These are phyloP conservation scores for Archivesica marissinica DNA, from an alignment of 1,140 invertebrate genomes.

Conservation along the genomic window DNA sequence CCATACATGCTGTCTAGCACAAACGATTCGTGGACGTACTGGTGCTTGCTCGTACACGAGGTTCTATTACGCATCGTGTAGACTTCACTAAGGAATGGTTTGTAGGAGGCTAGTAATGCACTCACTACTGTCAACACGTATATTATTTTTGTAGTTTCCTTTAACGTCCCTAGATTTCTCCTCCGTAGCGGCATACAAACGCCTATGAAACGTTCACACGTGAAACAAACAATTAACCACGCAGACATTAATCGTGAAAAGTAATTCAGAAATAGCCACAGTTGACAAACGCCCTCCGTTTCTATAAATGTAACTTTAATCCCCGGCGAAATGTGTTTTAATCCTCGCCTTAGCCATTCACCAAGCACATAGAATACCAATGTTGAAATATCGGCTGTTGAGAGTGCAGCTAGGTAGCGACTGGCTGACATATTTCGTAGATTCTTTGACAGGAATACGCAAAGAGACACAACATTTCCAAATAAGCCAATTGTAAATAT, in stretches of 20 bases:
- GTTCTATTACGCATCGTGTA: slow-evolving; percentile 6
- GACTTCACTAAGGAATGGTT: slow-evolving; percentile 71
- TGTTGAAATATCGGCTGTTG: slow-evolving; percentile 68
- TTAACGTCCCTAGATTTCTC: slow-evolving; percentile 55
- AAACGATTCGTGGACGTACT: slow-evolving; percentile 61
- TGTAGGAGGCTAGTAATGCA: slow-evolving; percentile 67
- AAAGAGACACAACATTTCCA: slow-evolving; percentile 75
- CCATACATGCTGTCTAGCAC: slow-evolving; percentile 71
- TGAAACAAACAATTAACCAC: slow-evolving; percentile 79
- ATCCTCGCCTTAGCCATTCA: slow-evolving; percentile 71
- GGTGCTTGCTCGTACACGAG: slow-evolving; percentile 58
- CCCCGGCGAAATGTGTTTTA: slow-evolving; percentile 34
- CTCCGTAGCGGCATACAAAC: slow-evolving; percentile 72
- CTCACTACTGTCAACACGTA: slow-evolving; percentile 46
- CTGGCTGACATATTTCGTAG: slow-evolving; percentile 77
- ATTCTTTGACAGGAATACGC: slow-evolving; percentile 75
- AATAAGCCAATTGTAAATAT: slow-evolving; percentile 73
- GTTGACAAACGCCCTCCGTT: slow-evolving; percentile 72
- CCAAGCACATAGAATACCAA: slow-evolving; percentile 71
- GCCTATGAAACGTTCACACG: slow-evolving; percentile 78
- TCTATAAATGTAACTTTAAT: slow-evolving; percentile 63
- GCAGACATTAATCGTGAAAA: slow-evolving; percentile 76
- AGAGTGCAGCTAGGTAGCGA: slow-evolving; percentile 70
- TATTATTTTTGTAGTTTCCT: slow-evolving; percentile 65
- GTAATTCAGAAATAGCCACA: slow-evolving; percentile 73